These are phyloP conservation scores for Scolopax bukidnonensis DNA, from an alignment of 2,797 vertebrate species.

Conservation along the genomic window DNA sequence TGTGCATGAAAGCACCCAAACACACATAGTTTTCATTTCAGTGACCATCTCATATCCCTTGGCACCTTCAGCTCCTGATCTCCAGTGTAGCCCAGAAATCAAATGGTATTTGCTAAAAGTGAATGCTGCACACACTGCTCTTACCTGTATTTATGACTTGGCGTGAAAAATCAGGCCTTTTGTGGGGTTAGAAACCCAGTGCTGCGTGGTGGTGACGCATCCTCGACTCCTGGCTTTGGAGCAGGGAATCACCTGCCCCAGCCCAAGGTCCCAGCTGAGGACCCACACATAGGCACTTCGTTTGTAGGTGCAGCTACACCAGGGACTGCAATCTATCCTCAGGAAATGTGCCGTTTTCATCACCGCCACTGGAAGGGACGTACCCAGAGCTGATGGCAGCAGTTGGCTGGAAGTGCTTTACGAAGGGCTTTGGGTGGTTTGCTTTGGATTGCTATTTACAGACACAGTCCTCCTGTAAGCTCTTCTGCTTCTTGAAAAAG, in stretches of 20 bases:
- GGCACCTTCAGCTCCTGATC: not conserved
- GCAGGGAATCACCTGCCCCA: not conserved
- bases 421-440: not conserved
- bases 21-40: not conserved
- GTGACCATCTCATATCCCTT: not conserved
- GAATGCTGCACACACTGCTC: not conserved
- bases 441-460: constrained; percentile 62
- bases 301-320: not conserved
- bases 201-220: not conserved
- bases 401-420: not conserved
- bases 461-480: constrained; percentile 48
- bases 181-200: not conserved
- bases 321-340: not conserved
- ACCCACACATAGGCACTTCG: constrained; percentile 46
- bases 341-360: not conserved
- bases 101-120: not conserved
- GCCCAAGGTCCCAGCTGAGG: not conserved
- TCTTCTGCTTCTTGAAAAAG: not conserved
- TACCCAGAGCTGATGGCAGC: not conserved
- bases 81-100: not conserved
- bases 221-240: not conserved
- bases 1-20: not conserved
- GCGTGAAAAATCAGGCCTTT: not conserved
- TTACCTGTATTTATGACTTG: not conserved
- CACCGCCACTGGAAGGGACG: accelerated